Base-by-base conservation (phyloP, 2,113 vertebrate species). In the Dissostichus mawsoni region DNA sequence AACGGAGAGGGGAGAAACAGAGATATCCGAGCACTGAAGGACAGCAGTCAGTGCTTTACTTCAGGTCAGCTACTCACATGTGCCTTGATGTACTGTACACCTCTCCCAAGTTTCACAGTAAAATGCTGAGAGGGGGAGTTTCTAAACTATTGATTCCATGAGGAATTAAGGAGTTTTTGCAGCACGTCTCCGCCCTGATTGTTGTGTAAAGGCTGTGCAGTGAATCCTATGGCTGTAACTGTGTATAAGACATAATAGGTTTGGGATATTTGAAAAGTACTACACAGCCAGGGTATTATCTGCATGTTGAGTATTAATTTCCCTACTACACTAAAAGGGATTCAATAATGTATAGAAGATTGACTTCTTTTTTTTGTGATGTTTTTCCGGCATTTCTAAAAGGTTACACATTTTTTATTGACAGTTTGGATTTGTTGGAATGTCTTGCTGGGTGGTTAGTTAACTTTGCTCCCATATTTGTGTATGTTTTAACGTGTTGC, bases 101-200 rank as follows among this genome's bases (percentile, higher is more conserved):
- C 44, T 33, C 55, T 44, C 36, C 11, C 12, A 41, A 11, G 50
- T 55, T 68, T 63, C 29, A 71, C 18, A 48, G 20, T 36, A 58
- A 87, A 66, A 79, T 55, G 25, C 44, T 62, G 51, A 71, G 69
- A 25, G 25, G 9, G 23, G 23, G 48, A 16, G 58, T 62, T 59
- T 76, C 44, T 33, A 55, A 78, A 74, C 76, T 67, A 91, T 83
- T 78, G 75, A 88, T 92, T 87, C 81, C 17, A 33, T 45, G 7
- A 11, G 11, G 41, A 53, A 78, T 81, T 81, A 85, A 78, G 52
- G 68, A n/a, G 56, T 29, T 73, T 52, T 33, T 66, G 50, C 48
- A 20, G 11, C 36, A 29, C 62, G 13, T n/a, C n/a, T 68, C 50
- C 17, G 64, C 9, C 61, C 8, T 25, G 29, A 25, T 17, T 71